Base-by-base conservation (phyloP, 2,113 vertebrate genomes). In the Malurus melanocephalus region DNA sequence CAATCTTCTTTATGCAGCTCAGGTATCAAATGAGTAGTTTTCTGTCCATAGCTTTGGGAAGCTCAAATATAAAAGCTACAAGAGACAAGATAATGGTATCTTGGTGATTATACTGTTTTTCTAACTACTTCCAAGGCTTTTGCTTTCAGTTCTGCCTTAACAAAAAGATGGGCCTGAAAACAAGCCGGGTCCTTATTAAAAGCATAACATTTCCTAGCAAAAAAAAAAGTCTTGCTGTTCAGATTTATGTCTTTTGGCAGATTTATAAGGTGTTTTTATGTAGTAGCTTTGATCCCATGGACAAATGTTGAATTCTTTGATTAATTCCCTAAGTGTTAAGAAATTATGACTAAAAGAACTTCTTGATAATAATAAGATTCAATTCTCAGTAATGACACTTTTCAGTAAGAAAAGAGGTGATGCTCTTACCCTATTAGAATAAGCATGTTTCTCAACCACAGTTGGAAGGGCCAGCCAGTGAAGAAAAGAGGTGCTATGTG, bases 11-110 rank as follows among this genome's bases (percentile, higher is more conserved):
- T 95, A 93, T 94, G 91, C 96, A 96, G 95, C 94, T 97, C 95
- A 95, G 95, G 94, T 97, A 96, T 96, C 97, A 97, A 96, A 96
- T 93, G 87, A 96, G 95, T 97, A 97, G 97, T 97, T 97, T 97
- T 67, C 94, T 68, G 82, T 93, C 96, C 93, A 52, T 91, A 84
- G 45, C 96, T 96, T 96, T 96, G 94, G 95, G 93, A 95, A 97
- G 93, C 92, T 95, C 93, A 95, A 93, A 92, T 94, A 93, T 95
- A 97, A 97, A 97, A 97, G 97, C 96, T 96, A 80, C 94, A 92
- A 93, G 95, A 95, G 95, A 96, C 92, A 88, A 87, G 93, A 96
- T 97, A 97, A 97, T 97, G 94, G 94, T 96, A 92, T 93, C 95
- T 95, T 92, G 84, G 93, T 94, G 95, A 98, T 97, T 97, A 97